phyloP scores from a whole-genome alignment of 2,113 vertebrate species.

The Notarius quadriscutis region DNA sequence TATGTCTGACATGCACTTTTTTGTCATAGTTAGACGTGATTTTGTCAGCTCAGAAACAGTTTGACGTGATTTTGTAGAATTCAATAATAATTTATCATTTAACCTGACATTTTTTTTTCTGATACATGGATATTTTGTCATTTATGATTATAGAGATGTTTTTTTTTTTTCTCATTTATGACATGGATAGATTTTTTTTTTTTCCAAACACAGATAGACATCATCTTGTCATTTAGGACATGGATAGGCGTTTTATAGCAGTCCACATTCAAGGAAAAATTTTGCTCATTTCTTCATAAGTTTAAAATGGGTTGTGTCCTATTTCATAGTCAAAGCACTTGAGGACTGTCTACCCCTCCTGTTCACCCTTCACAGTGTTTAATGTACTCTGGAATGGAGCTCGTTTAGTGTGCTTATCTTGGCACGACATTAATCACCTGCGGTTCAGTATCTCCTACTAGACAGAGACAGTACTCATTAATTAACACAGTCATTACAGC shows the following conservation, averaged over 20 bases:
- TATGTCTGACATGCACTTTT: neutral
- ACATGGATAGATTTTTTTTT: neutral
- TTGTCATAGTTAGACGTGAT: neutral
- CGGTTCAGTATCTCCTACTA: conserved; percentile 60
- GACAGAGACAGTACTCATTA: conserved; percentile 65
- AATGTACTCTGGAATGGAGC: conserved; percentile 40
- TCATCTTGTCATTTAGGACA: neutral
- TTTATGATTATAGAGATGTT: neutral
- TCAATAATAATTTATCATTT: neutral
- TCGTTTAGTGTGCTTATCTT: conserved; percentile 53
- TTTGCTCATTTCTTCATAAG: neutral
- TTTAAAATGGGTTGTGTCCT: neutral
- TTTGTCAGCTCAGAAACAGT: neutral
- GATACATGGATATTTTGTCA: neutral
- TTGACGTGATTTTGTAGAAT: neutral
- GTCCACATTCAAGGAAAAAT: neutral
- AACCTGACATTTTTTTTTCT: neutral
- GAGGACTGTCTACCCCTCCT: neutral
- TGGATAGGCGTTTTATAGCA: neutral
- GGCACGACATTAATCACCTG: conserved; percentile 64
- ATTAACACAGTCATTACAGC: conserved; percentile 57
- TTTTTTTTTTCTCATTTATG: neutral
- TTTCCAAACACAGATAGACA: neutral
- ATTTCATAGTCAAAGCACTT: neutral
- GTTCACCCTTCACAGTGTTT: conserved; percentile 36